Evolutionary conservation across 1,140 invertebrate species (phyloP).

Genomic region (Pseudomyrmex gracilis): DNA sequence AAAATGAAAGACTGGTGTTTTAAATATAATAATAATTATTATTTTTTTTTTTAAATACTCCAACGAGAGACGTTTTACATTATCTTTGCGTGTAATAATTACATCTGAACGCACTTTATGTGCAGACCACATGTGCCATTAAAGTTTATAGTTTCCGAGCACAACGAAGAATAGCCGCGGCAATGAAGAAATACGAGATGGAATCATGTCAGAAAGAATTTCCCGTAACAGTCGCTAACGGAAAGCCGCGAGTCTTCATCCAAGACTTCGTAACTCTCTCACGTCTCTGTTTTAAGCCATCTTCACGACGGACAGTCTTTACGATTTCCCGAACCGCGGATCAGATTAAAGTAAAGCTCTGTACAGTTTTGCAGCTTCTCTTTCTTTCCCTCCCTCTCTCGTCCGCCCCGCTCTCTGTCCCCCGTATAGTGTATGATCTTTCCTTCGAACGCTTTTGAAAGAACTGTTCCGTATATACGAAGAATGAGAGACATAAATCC

Average conservation of each 20-base stretch:
- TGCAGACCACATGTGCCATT: neutral
- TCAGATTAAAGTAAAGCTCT: constrained; percentile 70
- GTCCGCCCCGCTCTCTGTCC: neutral
- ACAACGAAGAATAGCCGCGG: constrained; percentile 40
- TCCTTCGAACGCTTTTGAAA: neutral
- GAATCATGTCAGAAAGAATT: constrained; percentile 68
- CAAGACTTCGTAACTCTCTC: constrained; percentile 69
- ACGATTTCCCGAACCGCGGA: constrained; percentile 67
- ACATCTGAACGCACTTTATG: neutral
- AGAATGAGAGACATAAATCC: constrained; percentile 39
- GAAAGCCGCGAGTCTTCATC: constrained; percentile 58
- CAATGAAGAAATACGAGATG: constrained; percentile 69
- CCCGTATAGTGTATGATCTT: neutral
- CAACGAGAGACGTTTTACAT: neutral
- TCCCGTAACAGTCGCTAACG: constrained; percentile 59
- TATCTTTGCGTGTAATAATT: constrained; percentile 10
- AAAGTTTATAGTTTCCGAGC: constrained; percentile 62
- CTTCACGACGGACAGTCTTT: constrained; percentile 66
- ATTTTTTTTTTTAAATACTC: neutral
- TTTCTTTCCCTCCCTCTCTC: neutral
- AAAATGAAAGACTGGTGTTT: neutral
- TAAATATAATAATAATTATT: too few relatives aligned
- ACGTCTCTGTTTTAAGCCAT: constrained; percentile 72
- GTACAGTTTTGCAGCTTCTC: constrained; percentile 63
- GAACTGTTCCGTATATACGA: neutral